phyloP scores from a whole-genome alignment of 2,797 vertebrate genomes.

The Steatocranus sp. region DNA sequence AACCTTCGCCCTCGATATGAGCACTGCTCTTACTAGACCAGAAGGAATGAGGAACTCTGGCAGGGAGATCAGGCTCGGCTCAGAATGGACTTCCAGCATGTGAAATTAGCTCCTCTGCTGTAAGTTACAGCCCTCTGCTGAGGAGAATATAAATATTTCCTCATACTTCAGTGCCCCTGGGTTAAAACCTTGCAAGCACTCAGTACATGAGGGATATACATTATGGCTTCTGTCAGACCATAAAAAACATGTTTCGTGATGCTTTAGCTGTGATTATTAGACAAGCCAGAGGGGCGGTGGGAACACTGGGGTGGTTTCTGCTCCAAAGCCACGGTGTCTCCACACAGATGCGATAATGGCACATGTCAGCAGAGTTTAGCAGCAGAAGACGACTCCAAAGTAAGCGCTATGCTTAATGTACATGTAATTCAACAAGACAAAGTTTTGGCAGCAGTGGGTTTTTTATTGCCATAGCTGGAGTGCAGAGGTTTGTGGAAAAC shows the following conservation, averaged over 20 bases:
- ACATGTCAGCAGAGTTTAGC: slow-evolving; percentile 27
- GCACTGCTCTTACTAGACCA: background rate
- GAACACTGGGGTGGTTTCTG: background rate
- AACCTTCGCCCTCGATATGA: background rate
- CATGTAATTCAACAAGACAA: slow-evolving; percentile 28
- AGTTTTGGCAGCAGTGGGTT: background rate
- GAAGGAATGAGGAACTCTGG: slow-evolving; percentile 16
- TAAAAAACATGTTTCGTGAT: slow-evolving; percentile 49
- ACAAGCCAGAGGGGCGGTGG: background rate
- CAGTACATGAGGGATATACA: slow-evolving; percentile 46
- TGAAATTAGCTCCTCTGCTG: slow-evolving; percentile 49
- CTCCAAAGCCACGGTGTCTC: slow-evolving; percentile 7
- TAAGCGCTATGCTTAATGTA: background rate
- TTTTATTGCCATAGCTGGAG: background rate
- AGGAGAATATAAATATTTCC: slow-evolving; percentile 56
- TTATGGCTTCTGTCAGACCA: slow-evolving; percentile 51
- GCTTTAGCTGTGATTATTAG: slow-evolving; percentile 42
- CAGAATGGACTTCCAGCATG: slow-evolving; percentile 47
- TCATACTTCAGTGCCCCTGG: slow-evolving; percentile 28
- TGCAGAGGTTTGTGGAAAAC: slow-evolving; percentile 8
- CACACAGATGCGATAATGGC: slow-evolving; percentile 36
- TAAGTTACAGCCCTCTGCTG: slow-evolving; percentile 50
- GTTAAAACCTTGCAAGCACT: slow-evolving; percentile 24
- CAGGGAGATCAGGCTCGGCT: background rate
- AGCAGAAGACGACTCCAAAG: background rate